Percentiles rank a stretch among this genome's conserved stretches.
phyloP scores from a whole-genome alignment of 92 coral and sea anemone genomes.

The Paramuricea clavata region DNA sequence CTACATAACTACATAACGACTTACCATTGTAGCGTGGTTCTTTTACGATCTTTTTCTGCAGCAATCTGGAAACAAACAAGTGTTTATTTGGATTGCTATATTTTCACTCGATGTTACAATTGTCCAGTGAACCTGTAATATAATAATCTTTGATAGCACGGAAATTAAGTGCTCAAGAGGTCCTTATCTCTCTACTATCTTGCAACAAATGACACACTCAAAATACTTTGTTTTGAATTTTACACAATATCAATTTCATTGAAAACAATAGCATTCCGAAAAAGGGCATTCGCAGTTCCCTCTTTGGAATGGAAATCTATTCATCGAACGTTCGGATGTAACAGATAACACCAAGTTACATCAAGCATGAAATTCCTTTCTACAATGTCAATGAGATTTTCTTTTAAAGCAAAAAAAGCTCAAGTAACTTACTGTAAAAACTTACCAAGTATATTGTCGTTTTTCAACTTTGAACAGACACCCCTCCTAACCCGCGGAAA shows the following conservation, averaged over 20 bases:
- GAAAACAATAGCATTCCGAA: conserved; percentile 15
- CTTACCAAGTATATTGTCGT: conserved; percentile 3
- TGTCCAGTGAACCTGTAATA: background rate
- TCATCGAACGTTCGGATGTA: background rate
- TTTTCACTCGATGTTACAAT: background rate
- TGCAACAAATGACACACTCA: background rate
- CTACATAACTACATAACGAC: background rate
- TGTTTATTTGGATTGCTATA: background rate
- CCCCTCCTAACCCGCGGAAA: background rate
- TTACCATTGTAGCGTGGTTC: background rate
- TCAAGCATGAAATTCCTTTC: background rate
- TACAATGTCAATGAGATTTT: background rate
- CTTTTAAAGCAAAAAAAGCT: background rate
- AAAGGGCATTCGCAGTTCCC: background rate
- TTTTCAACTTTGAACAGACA: background rate
- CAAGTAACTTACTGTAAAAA: background rate
- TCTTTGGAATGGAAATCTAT: background rate
- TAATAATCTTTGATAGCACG: background rate
- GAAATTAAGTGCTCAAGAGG: conserved; percentile 9
- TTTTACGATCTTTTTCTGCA: background rate
- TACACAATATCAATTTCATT: background rate
- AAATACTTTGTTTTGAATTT: background rate
- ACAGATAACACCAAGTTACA: background rate
- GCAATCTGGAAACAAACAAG: background rate
- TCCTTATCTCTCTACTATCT: background rate